Conservation (phyloP, 2,888 invertebrate genomes). For the Chrysolina americana region DNA sequence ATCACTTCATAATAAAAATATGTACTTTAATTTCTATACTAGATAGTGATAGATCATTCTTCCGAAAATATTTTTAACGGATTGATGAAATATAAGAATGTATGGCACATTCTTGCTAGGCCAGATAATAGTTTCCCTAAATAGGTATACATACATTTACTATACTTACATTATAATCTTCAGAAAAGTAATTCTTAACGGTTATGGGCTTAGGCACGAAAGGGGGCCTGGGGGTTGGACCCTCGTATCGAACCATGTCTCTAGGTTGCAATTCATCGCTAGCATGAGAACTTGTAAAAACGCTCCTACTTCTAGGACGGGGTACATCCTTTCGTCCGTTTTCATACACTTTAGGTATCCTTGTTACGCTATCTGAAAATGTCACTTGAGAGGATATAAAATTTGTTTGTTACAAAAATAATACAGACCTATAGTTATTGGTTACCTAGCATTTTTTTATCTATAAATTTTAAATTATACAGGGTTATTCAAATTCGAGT, state of each 20-base stretch:
- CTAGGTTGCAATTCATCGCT: conserved; percentile 72
- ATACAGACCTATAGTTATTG: neutral
- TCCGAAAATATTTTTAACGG: no score
- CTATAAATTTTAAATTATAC: no score
- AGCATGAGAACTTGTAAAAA: conserved; percentile 78
- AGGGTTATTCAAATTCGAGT: no score
- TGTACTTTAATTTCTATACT: no score
- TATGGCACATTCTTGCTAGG: no score
- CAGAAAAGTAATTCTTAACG: conserved; percentile 74
- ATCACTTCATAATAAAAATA: no score
- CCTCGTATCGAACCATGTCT: conserved; percentile 73
- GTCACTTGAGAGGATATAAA: conserved; percentile 51
- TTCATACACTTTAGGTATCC: conserved; percentile 62
- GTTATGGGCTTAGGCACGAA: conserved; percentile 72
- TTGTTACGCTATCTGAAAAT: conserved; percentile 66
- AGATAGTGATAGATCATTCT: no score
- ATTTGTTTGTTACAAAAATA: conserved; percentile 19
- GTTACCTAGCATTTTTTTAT: neutral
- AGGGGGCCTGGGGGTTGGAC: conserved; percentile 72
- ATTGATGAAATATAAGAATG: no score
- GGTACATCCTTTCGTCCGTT: conserved; percentile 67
- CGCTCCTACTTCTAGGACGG: conserved; percentile 75
- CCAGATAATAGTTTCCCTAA: no score
- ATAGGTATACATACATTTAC: no score
- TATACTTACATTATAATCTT: conserved; percentile 67